These are phyloP conservation scores for Griposia aprilina DNA, from an alignment of 2,888 invertebrate genomes.

Conservation along the genomic window DNA sequence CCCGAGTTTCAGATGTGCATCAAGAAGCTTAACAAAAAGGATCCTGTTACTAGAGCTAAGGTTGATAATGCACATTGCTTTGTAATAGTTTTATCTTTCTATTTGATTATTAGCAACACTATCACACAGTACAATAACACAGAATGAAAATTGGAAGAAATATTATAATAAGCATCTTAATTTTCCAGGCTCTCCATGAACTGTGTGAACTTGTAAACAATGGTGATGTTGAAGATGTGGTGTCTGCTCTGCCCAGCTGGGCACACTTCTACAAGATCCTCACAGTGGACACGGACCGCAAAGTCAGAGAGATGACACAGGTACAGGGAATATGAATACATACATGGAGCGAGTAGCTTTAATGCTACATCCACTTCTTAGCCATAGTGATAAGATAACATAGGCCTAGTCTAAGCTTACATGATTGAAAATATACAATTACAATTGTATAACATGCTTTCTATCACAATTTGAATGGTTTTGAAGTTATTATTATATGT, in stretches of 20 bases:
- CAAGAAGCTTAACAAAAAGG: constrained; percentile 97
- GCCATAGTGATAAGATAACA: not conserved
- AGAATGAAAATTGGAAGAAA: not conserved
- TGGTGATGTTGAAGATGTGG: constrained; percentile 92
- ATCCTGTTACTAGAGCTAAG: constrained; percentile 97
- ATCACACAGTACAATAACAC: not conserved
- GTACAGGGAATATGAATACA: constrained; percentile 1
- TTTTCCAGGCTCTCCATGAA: constrained; percentile 94
- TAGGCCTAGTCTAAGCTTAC: not conserved
- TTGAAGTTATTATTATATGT: no score
- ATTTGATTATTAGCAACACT: not conserved
- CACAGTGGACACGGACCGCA: constrained; percentile 94
- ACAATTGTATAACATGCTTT: not conserved
- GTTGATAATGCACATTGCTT: constrained; percentile 80
- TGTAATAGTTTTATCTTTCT: not conserved
- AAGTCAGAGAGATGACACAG: constrained; percentile 95
- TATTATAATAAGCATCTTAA: not conserved
- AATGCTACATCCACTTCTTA: not conserved
- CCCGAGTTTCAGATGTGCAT: constrained; percentile 94
- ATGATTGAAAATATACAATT: not conserved
- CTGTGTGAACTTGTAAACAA: constrained; percentile 93
- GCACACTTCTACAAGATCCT: constrained; percentile 94
- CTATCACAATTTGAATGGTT: no score
- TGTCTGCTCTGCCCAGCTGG: constrained; percentile 95
- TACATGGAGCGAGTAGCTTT: not conserved